A percentile compares a stretch with the other conserved stretches of the same genome.
These are phyloP conservation scores for Mamestra brassicae DNA, from an alignment of 2,888 invertebrate species.

Conservation along the genomic window DNA sequence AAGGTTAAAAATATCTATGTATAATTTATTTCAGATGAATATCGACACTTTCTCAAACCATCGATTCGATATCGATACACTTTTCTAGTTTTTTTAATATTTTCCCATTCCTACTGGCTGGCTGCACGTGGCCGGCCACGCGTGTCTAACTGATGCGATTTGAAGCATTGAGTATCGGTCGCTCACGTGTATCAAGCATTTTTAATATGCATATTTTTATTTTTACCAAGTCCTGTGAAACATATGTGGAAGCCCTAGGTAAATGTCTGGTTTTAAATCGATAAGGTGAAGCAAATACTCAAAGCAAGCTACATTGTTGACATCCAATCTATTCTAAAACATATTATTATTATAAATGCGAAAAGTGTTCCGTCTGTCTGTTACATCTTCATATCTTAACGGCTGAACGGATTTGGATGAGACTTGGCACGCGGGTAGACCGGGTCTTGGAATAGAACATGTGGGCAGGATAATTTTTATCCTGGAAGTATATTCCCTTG, in stretches of 20 bases:
- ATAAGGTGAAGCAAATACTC: background rate
- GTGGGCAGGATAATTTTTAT: too few species aligned
- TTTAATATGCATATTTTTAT: conserved; percentile 40
- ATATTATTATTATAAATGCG: too few species aligned
- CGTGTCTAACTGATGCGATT: conserved; percentile 70
- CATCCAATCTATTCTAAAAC: background rate
- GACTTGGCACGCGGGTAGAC: too few species aligned
- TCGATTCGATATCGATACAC: background rate
- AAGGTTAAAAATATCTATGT: background rate
- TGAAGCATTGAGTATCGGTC: conserved; percentile 61
- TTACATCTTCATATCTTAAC: too few species aligned
- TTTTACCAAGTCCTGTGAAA: conserved; percentile 27
- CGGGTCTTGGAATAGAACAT: too few species aligned
- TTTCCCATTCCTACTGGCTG: background rate
- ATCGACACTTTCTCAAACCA: background rate
- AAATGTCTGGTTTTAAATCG: background rate
- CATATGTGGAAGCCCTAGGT: background rate
- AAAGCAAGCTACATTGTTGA: background rate
- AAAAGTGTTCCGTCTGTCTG: too few species aligned
- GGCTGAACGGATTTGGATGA: too few species aligned
- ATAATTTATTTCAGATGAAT: background rate
- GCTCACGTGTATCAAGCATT: conserved; percentile 64
- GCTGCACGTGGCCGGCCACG: conserved; percentile 61
- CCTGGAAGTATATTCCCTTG: too few species aligned
- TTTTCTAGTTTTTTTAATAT: background rate